These are phyloP conservation scores for Macquaria ambigua DNA, from an alignment of 2,113 vertebrate species.

Conservation along the genomic window DNA sequence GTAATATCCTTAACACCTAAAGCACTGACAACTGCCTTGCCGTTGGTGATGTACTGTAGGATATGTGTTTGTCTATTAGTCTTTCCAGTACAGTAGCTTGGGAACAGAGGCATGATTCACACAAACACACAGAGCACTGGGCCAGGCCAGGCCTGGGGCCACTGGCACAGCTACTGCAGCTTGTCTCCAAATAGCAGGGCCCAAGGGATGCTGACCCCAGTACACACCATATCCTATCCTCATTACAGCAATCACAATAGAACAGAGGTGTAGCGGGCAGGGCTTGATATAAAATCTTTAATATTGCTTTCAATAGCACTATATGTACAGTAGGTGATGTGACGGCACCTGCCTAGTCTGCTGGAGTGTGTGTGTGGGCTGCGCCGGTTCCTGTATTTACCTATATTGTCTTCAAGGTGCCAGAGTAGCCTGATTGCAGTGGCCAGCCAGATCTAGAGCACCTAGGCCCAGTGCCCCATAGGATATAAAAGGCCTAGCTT, in stretches of 20 bases:
- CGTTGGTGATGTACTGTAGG: conserved; percentile 23
- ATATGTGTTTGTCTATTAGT: conserved; percentile 53
- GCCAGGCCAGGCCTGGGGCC: conserved; percentile 52
- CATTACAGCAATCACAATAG: conserved; percentile 41
- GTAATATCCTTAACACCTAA: conserved; percentile 12
- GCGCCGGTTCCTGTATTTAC: background rate
- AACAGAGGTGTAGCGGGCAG: conserved; percentile 34
- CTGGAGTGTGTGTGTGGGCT: background rate
- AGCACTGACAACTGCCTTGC: conserved; percentile 48
- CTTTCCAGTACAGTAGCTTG: conserved; percentile 64
- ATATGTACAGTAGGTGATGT: background rate
- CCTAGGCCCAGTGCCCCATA: no score
- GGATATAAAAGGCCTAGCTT: background rate
- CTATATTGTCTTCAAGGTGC: background rate
- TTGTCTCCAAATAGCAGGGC: conserved; percentile 70
- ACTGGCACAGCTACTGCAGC: conserved; percentile 55
- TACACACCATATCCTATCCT: conserved; percentile 31
- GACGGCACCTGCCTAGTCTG: background rate
- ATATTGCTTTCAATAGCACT: background rate
- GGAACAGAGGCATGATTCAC: conserved; percentile 69
- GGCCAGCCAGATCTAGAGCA: background rate
- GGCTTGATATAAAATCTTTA: conserved; percentile 8
- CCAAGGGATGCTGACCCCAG: conserved; percentile 59
- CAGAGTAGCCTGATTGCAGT: background rate
- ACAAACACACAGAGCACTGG: conserved; percentile 44